These are phyloP conservation scores for Drosophila ambigua DNA, from an alignment of 1,140 invertebrate species.

Conservation along the genomic window DNA sequence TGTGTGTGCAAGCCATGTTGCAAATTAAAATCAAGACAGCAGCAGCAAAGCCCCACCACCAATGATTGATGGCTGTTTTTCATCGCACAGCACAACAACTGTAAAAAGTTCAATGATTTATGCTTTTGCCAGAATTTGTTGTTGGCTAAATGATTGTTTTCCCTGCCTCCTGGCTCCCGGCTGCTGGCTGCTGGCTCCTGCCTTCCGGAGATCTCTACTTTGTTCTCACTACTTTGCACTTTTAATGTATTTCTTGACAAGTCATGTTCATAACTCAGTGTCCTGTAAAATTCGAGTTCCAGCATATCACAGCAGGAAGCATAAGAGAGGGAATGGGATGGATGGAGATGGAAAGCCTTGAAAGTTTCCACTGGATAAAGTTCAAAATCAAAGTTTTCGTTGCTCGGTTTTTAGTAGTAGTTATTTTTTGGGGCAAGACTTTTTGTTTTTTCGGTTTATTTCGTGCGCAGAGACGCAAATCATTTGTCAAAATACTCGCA, in stretches of 20 bases:
- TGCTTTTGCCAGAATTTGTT: slow-evolving; percentile 68
- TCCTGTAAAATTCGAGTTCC: slow-evolving; percentile 64
- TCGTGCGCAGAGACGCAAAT: slow-evolving; percentile 60
- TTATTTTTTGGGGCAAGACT: slow-evolving; percentile 42
- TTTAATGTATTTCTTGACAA: slow-evolving; percentile 81
- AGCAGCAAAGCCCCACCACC: slow-evolving; percentile 33
- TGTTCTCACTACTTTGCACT: slow-evolving; percentile 71
- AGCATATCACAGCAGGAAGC: no score
- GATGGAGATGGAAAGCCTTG: slow-evolving; percentile 1
- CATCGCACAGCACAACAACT: slow-evolving; percentile 10
- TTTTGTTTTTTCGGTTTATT: slow-evolving; percentile 30
- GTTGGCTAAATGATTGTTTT: slow-evolving; percentile 79
- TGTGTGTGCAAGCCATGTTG: slow-evolving; percentile 48
- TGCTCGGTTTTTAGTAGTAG: slow-evolving; percentile 62
- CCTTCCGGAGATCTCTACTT: no score
- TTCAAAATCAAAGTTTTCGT: slow-evolving; percentile 76
- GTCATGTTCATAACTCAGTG: slow-evolving; percentile 82
- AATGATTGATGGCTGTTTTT: slow-evolving; percentile 76
- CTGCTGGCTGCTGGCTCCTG: slow-evolving; percentile 16
- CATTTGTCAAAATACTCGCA: slow-evolving; percentile 78
- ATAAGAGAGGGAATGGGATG: slow-evolving; percentile 13
- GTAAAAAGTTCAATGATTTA: slow-evolving; percentile 77
- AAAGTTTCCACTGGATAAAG: slow-evolving; percentile 55
- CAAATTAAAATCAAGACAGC: slow-evolving; percentile 80
- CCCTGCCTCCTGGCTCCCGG: slow-evolving; percentile 9